These are phyloP conservation scores for Sminthopsis crassicaudata DNA, from an alignment of 2,113 vertebrate species.

Conservation along the genomic window DNA sequence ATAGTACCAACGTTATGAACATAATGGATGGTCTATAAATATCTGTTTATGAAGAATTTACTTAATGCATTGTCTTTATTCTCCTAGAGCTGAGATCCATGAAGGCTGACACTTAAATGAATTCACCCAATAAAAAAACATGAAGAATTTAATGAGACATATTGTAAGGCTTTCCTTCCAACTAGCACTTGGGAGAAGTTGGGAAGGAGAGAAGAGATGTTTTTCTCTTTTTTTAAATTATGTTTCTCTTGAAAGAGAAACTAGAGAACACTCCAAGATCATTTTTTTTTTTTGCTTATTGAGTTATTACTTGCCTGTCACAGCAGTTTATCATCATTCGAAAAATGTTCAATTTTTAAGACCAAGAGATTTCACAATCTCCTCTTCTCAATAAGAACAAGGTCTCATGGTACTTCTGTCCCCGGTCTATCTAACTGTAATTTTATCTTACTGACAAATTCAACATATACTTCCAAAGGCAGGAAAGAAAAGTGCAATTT, in stretches of 20 bases:
- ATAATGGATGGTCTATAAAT: neutral
- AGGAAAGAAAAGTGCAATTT: neutral
- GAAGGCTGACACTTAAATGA: slow-evolving; percentile 15
- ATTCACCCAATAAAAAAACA: neutral
- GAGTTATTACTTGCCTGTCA: slow-evolving; percentile 40
- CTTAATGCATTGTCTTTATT: slow-evolving; percentile 44
- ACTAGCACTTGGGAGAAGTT: neutral
- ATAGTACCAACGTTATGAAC: neutral
- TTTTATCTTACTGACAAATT: neutral
- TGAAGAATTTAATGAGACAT: slow-evolving; percentile 17
- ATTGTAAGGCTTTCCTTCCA: neutral
- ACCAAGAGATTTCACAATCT: slow-evolving; percentile 18
- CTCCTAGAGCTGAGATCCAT: slow-evolving; percentile 34
- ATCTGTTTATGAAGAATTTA: neutral
- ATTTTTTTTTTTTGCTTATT: neutral
- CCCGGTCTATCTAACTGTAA: neutral
- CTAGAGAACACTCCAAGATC: neutral
- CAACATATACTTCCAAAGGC: slow-evolving; percentile 8
- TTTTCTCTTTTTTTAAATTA: neutral
- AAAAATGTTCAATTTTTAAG: slow-evolving; percentile 28
- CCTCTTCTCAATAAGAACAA: neutral
- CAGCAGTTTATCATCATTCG: slow-evolving; percentile 35
- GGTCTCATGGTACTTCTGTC: neutral
- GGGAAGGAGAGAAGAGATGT: neutral
- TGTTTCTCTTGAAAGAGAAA: slow-evolving; percentile 3